These are phyloP conservation scores for Echinops telfairi DNA, from an alignment of 2,113 vertebrate species.

Conservation along the genomic window DNA sequence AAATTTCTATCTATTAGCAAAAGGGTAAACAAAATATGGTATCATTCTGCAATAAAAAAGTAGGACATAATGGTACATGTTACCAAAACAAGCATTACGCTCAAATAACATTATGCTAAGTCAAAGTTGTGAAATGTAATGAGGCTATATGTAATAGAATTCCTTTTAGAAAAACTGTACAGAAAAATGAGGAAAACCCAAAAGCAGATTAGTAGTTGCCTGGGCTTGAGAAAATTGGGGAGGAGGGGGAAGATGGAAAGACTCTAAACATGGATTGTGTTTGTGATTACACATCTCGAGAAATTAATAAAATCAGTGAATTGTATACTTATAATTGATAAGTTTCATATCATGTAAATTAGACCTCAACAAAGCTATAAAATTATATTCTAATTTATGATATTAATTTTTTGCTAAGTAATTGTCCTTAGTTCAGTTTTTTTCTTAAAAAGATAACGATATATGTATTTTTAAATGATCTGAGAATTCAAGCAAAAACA, in stretches of 20 bases:
- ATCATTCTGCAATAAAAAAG: slow-evolving; percentile 45
- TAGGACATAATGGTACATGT: not conserved
- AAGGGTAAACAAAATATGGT: slow-evolving; percentile 25
- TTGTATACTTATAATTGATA: not conserved
- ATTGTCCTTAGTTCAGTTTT: not conserved
- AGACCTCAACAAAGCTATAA: not conserved
- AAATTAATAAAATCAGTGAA: not conserved
- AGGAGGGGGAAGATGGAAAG: not conserved
- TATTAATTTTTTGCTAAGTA: not conserved
- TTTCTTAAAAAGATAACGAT: slow-evolving; percentile 31
- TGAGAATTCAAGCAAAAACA: slow-evolving; percentile 45
- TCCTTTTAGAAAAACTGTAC: slow-evolving; percentile 11
- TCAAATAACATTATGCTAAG: not conserved
- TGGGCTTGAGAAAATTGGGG: too few relatives aligned
- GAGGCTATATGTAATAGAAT: not conserved
- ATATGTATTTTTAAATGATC: not conserved
- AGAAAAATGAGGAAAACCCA: slow-evolving; percentile 28
- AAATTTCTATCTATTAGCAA: not conserved
- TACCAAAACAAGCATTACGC: too few relatives aligned
- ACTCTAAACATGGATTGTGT: not conserved
- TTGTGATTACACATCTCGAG: not conserved
- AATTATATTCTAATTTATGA: not conserved
- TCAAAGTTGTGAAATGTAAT: slow-evolving; percentile 48
- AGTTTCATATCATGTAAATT: slow-evolving; percentile 28
- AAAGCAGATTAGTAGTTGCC: not conserved